These are phyloP conservation scores for Xyrauchen texanus DNA, from an alignment of 2,113 vertebrate species.

Conservation along the genomic window DNA sequence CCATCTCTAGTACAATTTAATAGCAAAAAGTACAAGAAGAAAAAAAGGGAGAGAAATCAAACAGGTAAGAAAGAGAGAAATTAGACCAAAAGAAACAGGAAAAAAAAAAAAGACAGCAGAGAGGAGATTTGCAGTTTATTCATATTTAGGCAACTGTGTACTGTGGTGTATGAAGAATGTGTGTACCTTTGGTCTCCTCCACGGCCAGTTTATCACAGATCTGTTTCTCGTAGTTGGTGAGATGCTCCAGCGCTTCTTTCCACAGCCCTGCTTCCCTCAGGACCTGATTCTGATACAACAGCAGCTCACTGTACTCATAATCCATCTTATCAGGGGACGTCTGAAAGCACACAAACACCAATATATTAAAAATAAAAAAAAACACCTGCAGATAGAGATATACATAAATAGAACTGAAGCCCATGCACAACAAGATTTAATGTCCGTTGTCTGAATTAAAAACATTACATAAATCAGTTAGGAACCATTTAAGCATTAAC, in stretches of 20 bases:
- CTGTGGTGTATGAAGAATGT: too few relatives aligned
- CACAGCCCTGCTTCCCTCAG: conserved; percentile 91
- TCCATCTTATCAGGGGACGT: conserved; percentile 97
- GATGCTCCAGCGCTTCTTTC: conserved; percentile 94
- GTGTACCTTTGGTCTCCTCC: conserved; percentile 93
- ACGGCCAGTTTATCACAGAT: conserved; percentile 98
- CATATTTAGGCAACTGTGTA: too few relatives aligned
- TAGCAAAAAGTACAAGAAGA: neutral
- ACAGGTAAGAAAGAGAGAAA: too few relatives aligned
- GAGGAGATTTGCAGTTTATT: too few relatives aligned
- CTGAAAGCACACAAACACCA: conserved; percentile 62
- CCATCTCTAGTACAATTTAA: too few relatives aligned
- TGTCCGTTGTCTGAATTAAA: too few relatives aligned
- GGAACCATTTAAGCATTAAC: neutral
- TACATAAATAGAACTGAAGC: neutral
- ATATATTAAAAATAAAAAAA: neutral
- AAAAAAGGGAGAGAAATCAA: neutral
- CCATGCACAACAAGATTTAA: neutral
- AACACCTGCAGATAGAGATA: neutral
- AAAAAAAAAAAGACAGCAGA: too few relatives aligned
- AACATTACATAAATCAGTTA: neutral
- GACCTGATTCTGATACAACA: conserved; percentile 97
- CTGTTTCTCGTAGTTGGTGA: conserved; percentile 93
- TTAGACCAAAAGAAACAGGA: too few relatives aligned
- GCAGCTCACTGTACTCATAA: conserved; percentile 97